Evolutionary conservation across 30 jellyfish, hydroid and myxozoan genomes (phyloP).

Genomic region (Phacellophora camtschatica): DNA sequence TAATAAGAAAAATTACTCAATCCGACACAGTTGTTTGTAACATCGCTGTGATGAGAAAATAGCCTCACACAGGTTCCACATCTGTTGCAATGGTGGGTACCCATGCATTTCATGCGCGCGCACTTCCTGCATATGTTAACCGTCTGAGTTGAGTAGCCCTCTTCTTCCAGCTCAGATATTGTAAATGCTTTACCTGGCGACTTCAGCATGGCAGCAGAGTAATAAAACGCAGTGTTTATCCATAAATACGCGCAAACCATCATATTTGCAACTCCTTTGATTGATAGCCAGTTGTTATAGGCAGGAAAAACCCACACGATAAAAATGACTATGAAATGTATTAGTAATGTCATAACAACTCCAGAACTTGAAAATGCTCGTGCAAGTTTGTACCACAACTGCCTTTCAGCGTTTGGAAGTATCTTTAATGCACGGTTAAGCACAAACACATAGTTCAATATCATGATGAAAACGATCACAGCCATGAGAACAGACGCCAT

Average conservation of each 20-base stretch:
- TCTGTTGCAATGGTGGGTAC: constrained; percentile 67
- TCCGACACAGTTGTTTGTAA: constrained; percentile 80
- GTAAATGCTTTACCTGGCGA: constrained; percentile 82
- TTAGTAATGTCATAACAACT: constrained; percentile 29
- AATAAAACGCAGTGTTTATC: constrained; percentile 71
- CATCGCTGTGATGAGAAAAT: constrained; percentile 70
- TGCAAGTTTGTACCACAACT: constrained; percentile 29
- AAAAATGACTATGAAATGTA: constrained; percentile 25
- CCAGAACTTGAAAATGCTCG: not conserved
- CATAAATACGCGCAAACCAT: constrained; percentile 60
- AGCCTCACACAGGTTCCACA: constrained; percentile 72
- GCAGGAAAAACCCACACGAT: constrained; percentile 45
- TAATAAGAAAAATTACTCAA: constrained; percentile 67
- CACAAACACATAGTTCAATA: constrained; percentile 11
- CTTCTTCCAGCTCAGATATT: constrained; percentile 30
- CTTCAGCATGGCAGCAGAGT: constrained; percentile 63
- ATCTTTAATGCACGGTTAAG: not conserved
- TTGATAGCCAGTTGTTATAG: constrained; percentile 4
- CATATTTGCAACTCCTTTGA: constrained; percentile 37
- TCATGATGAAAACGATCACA: not conserved
- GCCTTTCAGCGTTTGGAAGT: not conserved
- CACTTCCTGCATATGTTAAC: constrained; percentile 57
- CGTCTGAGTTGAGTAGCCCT: constrained; percentile 33
- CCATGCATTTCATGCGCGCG: constrained; percentile 49
- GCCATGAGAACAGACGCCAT: constrained; percentile 42